A percentile compares a stretch with the other conserved stretches of the same genome.
These are phyloP conservation scores for Colostygia pectinataria DNA, from an alignment of 2,888 invertebrate genomes.

Conservation along the genomic window DNA sequence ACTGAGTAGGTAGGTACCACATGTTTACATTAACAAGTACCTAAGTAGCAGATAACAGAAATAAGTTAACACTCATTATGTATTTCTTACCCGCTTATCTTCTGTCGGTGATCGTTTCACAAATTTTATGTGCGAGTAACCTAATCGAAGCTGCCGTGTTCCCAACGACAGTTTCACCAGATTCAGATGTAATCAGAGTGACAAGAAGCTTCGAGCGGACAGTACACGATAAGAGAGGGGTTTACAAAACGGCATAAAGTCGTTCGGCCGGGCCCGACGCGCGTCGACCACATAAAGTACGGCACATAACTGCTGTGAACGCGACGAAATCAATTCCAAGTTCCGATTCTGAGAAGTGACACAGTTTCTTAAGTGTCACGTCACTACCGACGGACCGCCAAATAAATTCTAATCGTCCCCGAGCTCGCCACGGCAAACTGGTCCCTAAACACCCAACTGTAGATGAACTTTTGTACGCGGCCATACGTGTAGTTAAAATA, in stretches of 20 bases:
- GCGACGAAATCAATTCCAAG: constrained; percentile 79
- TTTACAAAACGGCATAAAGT: constrained; percentile 59
- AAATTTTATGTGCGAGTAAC: constrained; percentile 67
- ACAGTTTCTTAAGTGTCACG: constrained; percentile 82
- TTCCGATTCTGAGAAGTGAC: constrained; percentile 81
- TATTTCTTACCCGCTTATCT: constrained; percentile 56
- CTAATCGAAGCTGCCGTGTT: constrained; percentile 69
- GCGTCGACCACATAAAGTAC: constrained; percentile 68
- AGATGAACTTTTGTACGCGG: constrained; percentile 59
- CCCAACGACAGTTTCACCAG: constrained; percentile 69
- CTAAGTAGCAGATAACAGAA: constrained; percentile 41
- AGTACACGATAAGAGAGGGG: constrained; percentile 69
- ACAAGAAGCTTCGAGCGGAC: constrained; percentile 67
- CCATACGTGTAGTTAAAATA: constrained; percentile 68
- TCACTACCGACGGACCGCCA: constrained; percentile 79
- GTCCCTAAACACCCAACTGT: constrained; percentile 62
- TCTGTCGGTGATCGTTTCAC: constrained; percentile 60
- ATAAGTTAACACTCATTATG: constrained; percentile 37
- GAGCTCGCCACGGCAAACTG: constrained; percentile 64
- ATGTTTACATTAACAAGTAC: constrained; percentile 31
- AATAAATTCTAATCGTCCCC: constrained; percentile 77
- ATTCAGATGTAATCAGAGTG: constrained; percentile 74
- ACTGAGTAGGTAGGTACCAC: constrained; percentile 31
- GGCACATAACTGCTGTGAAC: constrained; percentile 76
- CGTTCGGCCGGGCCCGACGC: constrained; percentile 35